These are phyloP conservation scores for Cheilosia urbana DNA, from an alignment of 2,888 invertebrate species.

Conservation along the genomic window DNA sequence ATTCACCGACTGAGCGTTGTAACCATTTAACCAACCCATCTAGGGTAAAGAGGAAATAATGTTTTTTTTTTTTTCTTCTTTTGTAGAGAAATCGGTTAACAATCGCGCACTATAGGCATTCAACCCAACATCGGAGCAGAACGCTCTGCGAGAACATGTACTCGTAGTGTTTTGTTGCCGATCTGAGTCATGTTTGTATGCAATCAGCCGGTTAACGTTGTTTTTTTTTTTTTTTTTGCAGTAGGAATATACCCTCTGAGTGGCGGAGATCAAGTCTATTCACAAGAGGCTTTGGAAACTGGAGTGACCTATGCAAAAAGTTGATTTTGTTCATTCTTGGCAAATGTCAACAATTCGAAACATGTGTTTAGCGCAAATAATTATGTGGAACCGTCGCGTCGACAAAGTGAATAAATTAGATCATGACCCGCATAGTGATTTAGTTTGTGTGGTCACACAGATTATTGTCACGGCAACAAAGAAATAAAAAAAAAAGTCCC, in stretches of 20 bases:
- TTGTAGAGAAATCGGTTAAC: constrained; percentile 32
- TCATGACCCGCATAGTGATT: constrained; percentile 43
- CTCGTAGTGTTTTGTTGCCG: constrained; percentile 6
- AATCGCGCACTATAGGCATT: constrained; percentile 8
- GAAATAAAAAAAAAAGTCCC: constrained; percentile 6
- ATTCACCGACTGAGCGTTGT: constrained; percentile 10
- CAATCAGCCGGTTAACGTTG: constrained; percentile 41
- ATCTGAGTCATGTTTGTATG: constrained; percentile 57
- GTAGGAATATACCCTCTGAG: neutral
- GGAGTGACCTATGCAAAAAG: constrained; percentile 58
- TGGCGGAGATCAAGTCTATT: constrained; percentile 11
- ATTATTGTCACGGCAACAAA: neutral
- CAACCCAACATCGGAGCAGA: constrained; percentile 28
- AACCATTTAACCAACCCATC: constrained; percentile 33
- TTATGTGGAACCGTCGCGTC: constrained; percentile 10
- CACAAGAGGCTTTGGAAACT: constrained; percentile 14
- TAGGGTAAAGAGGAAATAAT: constrained; percentile 63
- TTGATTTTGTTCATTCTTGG: constrained; percentile 40
- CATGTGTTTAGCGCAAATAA: constrained; percentile 21
- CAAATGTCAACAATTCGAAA: constrained; percentile 52
- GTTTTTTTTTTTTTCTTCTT: constrained; percentile 4
- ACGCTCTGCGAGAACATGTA: neutral
- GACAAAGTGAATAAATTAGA: constrained; percentile 42
- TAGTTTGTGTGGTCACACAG: neutral
- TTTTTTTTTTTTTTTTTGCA: constrained; percentile 3